Base-by-base conservation (phyloP, 1,140 invertebrate species). In the Drosophila serrata region DNA sequence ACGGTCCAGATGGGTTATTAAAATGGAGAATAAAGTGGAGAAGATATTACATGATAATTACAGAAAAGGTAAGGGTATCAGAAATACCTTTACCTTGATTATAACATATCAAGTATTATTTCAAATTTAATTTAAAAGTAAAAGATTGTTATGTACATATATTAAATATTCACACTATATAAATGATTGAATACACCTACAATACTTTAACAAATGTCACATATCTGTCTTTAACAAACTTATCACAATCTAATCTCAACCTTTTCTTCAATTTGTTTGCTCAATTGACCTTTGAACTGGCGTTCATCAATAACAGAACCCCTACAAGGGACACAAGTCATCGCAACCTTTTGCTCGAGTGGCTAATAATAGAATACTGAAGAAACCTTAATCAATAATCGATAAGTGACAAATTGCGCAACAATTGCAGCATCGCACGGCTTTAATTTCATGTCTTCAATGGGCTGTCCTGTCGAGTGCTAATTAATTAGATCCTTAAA, bases 351-450 rank as follows among this genome's bases (percentile, higher is more conserved):
- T 60, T 51, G 42, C n/a, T 6, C 7, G 35, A 33, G 27, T 29
- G n/a, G 49, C 84, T 82, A 87, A 86, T 74, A 62, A 85, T 85
- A 85, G 81, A 61, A 62, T 12, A 11, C 69, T 29, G 42, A 49
- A 45, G 78, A 58, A 43, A 63, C 48, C 69, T 43, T 82, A 86
- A 86, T 86, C 82, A 86, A 87, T 86, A 82, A 86, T 86, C 82
- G 59, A 82, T 87, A 75, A 67, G 60, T 82, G 79, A 86, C 79
- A 86, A 86, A 86, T 86, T 78, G 48, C 67, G 63, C 42, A 82
- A 75, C 75, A 79, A 80, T 57, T 68, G 42, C 37, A 53, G 53
- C 62, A 77, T 17, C 42, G 64, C 31, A 40, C 57, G 75, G 67
- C 82, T 86, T 86, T 87, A 82, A 82, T 81, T 82, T 67, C 60